These are phyloP conservation scores for Anastatus disparis DNA, from an alignment of 1,140 invertebrate species.

Conservation along the genomic window DNA sequence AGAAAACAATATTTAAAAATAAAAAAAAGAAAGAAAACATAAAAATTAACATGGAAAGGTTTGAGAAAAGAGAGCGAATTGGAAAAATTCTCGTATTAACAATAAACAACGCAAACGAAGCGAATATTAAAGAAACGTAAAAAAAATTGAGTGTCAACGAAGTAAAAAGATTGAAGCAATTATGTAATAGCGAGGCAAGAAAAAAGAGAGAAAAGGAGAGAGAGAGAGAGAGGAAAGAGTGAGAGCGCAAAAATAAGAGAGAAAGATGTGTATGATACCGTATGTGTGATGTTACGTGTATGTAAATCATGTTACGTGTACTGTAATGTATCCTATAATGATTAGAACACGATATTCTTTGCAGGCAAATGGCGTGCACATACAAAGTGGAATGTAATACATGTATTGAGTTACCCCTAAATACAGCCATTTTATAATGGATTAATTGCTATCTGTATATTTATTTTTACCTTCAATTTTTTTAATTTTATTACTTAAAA, in stretches of 20 bases:
- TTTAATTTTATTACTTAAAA: neutral
- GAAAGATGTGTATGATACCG: constrained; percentile 48
- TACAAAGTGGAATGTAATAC: constrained; percentile 63
- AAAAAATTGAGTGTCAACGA: constrained; percentile 35
- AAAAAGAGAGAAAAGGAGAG: neutral
- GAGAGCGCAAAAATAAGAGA: constrained; percentile 33
- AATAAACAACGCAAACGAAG: neutral
- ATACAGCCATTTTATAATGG: constrained; percentile 69
- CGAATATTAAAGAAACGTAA: neutral
- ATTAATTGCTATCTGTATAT: constrained; percentile 32
- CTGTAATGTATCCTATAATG: constrained; percentile 61
- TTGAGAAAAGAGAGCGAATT: neutral
- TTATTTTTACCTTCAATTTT: neutral
- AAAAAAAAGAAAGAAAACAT: constrained; percentile 17
- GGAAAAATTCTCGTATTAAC: neutral
- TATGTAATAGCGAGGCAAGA: neutral
- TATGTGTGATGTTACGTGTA: constrained; percentile 64
- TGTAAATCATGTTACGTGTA: constrained; percentile 63
- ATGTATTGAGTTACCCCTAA: constrained; percentile 65
- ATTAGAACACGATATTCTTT: constrained; percentile 57
- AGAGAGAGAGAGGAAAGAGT: constrained; percentile 35
- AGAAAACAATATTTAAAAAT: constrained; percentile 39
- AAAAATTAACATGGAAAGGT: neutral
- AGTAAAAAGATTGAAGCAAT: neutral
- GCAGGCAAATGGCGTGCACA: constrained; percentile 52